Percentiles rank a stretch among this genome's conserved stretches.
phyloP scores from a whole-genome alignment of 2,797 vertebrate species.

The Sternarchorhynchus goeldii region DNA sequence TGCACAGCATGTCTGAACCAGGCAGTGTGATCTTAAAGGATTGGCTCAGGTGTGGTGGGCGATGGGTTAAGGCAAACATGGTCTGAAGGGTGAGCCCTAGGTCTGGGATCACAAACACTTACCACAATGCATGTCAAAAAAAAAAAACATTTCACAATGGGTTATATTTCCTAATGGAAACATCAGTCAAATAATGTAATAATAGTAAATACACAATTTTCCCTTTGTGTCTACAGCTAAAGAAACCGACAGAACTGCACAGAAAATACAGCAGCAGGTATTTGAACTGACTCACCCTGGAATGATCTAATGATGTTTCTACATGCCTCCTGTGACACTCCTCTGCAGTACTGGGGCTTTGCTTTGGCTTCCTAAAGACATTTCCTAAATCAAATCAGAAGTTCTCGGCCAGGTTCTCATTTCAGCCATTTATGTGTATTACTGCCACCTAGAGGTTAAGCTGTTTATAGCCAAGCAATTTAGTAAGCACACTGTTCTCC shows the following conservation, averaged over 20 bases:
- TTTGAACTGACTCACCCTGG: not conserved
- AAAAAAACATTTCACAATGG: not conserved
- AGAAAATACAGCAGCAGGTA: slow-evolving; percentile 46
- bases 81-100: too few species aligned
- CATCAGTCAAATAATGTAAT: not conserved
- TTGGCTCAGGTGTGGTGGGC: too few species aligned
- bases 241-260: slow-evolving; percentile 34
- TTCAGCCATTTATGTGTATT: not conserved
- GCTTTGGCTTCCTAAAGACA: not conserved
- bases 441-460: slow-evolving; percentile 35
- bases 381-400: slow-evolving; percentile 1
- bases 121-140: not conserved
- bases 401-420: not conserved
- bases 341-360: too few species aligned
- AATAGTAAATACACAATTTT: slow-evolving; percentile 1
- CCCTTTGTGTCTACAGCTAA: slow-evolving; percentile 20
- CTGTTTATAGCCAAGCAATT: not conserved
- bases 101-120: too few species aligned
- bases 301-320: not conserved
- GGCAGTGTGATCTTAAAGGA: too few species aligned
- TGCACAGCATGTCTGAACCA: too few species aligned
- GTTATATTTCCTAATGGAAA: not conserved
- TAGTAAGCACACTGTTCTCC: not conserved
- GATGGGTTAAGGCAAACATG: too few species aligned
- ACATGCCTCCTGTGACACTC: too few species aligned